These are phyloP conservation scores for Coturnix japonica DNA, from an alignment of 2,113 vertebrate species.

Conservation along the genomic window DNA sequence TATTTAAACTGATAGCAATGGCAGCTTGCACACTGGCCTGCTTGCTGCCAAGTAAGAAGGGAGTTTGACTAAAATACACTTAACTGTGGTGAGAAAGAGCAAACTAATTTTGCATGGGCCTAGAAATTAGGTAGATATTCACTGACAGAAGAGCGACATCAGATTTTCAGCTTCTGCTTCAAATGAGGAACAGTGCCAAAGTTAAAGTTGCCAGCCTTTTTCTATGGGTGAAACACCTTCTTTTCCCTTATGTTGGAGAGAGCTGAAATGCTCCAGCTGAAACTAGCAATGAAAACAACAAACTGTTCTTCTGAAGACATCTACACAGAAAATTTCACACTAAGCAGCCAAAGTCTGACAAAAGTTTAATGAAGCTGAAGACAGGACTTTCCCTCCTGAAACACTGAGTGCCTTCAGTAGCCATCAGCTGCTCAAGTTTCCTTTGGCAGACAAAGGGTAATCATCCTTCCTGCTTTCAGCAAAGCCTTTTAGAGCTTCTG, in stretches of 20 bases:
- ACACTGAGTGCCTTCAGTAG: not conserved
- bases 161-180: not conserved
- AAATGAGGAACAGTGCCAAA: not conserved
- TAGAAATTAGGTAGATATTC: not conserved
- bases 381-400: not conserved
- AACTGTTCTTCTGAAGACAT: not conserved
- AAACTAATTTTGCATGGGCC: not conserved
- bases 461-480: constrained; percentile 3
- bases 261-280: not conserved
- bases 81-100: not conserved
- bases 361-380: not conserved
- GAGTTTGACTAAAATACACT: not conserved
- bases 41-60: not conserved
- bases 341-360: not conserved
- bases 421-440: not conserved
- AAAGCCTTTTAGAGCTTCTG: not conserved
- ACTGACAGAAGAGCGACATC: not conserved
- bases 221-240: not conserved
- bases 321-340: not conserved
- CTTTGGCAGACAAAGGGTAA: not conserved
- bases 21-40: not conserved
- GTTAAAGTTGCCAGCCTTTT: not conserved
- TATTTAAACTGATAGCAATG: not conserved
- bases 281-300: not conserved
- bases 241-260: not conserved